phyloP scores from a whole-genome alignment of 1,140 invertebrate species.

The Drosophila sucinea region DNA sequence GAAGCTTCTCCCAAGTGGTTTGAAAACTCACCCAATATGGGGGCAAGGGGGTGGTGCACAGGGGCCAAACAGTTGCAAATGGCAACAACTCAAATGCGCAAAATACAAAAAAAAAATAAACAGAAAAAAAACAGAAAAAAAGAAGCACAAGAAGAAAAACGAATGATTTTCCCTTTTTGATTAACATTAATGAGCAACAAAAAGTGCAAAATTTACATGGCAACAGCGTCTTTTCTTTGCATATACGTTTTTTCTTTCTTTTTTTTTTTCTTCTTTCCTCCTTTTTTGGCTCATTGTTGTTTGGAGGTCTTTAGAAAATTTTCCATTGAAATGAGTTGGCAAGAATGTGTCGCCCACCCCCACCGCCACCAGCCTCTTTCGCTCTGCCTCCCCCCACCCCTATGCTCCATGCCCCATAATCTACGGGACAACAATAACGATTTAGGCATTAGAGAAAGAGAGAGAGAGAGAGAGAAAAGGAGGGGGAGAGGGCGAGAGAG shows the following conservation, averaged over 20 bases:
- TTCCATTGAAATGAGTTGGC: conserved; percentile 63
- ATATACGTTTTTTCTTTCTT: background rate
- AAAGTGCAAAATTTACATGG: conserved; percentile 78
- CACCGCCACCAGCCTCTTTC: conserved; percentile 24
- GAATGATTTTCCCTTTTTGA: conserved; percentile 65
- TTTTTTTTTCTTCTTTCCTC: background rate
- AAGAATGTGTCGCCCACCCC: conserved; percentile 47
- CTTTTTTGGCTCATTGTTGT: conserved; percentile 51
- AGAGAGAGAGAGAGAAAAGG: too few relatives aligned
- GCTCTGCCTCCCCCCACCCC: background rate
- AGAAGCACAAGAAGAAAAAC: conserved; percentile 9
- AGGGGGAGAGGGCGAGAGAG: too few relatives aligned
- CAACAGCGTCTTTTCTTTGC: conserved; percentile 45
- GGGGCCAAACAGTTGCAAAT: conserved; percentile 46
- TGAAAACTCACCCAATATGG: background rate
- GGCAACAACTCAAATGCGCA: conserved; percentile 30
- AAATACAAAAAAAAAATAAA: conserved; percentile 3
- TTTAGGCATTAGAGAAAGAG: conserved; percentile 69
- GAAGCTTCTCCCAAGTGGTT: conserved; percentile 33
- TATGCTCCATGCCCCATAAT: background rate
- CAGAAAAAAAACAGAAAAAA: background rate
- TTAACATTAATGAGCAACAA: conserved; percentile 78
- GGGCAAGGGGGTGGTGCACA: background rate
- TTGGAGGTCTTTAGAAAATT: conserved; percentile 54
- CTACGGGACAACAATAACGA: conserved; percentile 58